Percentiles rank a stretch among this genome's conserved stretches.
These are phyloP conservation scores for Barypeithes pellucidus DNA, from an alignment of 2,888 invertebrate genomes.

Conservation along the genomic window DNA sequence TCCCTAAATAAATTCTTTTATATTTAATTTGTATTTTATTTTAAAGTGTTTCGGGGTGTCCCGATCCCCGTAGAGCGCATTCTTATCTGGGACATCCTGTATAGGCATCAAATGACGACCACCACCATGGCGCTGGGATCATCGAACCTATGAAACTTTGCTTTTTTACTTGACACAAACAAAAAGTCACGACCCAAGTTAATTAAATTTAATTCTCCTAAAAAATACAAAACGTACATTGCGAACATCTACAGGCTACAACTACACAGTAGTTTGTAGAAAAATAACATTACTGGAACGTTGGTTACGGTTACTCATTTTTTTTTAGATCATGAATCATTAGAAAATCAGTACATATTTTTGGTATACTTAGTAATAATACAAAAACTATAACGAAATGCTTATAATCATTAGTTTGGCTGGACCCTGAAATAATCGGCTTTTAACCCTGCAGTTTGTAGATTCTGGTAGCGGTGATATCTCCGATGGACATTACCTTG, in stretches of 20 bases:
- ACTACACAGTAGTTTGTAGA: constrained; percentile 10
- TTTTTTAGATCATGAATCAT: constrained; percentile 4
- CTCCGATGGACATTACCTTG: constrained; percentile 62
- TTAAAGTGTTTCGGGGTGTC: too few species aligned
- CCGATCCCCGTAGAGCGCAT: too few species aligned
- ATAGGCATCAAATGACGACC: too few species aligned
- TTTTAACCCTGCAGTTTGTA: constrained; percentile 61
- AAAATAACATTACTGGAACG: constrained; percentile 16
- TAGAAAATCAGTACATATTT: constrained; percentile 30
- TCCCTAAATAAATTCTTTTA: constrained; percentile 53
- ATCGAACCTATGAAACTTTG: too few species aligned
- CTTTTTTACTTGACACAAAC: too few species aligned
- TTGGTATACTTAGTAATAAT: constrained; percentile 16
- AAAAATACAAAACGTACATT: constrained; percentile 25
- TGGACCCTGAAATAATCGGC: neutral
- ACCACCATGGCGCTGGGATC: too few species aligned
- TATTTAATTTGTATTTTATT: constrained; percentile 33
- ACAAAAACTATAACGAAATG: constrained; percentile 24
- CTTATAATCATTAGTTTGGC: constrained; percentile 16
- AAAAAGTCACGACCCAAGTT: too few species aligned
- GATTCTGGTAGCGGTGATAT: constrained; percentile 62
- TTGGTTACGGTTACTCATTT: neutral
- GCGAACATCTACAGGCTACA: constrained; percentile 10
- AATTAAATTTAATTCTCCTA: too few species aligned
- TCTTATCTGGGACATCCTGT: too few species aligned